Evolutionary conservation across 2,113 vertebrate genomes (phyloP), one percentile per base, ranked within the genome.

Genomic region (Pseudorasbora parva): DNA sequence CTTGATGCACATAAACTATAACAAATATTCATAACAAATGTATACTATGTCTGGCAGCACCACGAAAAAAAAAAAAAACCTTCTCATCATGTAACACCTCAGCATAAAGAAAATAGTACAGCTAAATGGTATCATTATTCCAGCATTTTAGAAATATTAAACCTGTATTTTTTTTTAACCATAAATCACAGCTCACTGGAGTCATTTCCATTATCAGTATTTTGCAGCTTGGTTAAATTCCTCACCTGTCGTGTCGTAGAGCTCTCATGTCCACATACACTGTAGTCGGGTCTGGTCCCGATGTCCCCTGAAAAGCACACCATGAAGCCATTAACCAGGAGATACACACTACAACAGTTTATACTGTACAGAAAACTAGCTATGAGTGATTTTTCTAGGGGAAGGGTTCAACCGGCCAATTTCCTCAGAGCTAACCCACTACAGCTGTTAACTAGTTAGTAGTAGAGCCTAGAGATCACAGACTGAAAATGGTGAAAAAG

Each of bases 231-330:
- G 0, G 19, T 14, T 37, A 30, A 69, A 30, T 4, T 2, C 91
- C 92, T 87, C 90, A 99, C 98, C 98, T 97, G 96, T 99, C 98
- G 0, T 99, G 98, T 83, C 98, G 95, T 87, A 99, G 95, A 37
- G 98, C 98, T 87, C 98, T 95, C 98, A 99, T 99, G 93, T 99
- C 98, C 91, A 99, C 98, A 45, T 97, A 99, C 87, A 99, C 98
- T 10, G 98, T 99, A 15, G 98, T 99, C 7, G 98, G 98, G 87
- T 99, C 98, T 1, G 98, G 97, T 94, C 97, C 97, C 17, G 98
- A 98, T 3, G 97, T 98, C 68, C 97, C 97, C 97, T 99, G 95
- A 81, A 93, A 96, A 89, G 89, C 74, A 87, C 3, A 82, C 33
- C 64, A 51, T 23, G 19, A 6, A n/a, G 15, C 17, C 49, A 12